phyloP scores from a whole-genome alignment of 2,113 vertebrate genomes.

The Danio rerio region GRCz12tu NC_133182.1:59070501-59071000 shows the following conservation, averaged over 20 bases:
- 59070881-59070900: background rate
- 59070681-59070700: background rate
- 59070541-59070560: conserved; percentile 34
- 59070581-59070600: conserved; percentile 51
- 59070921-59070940: conserved; percentile 49
- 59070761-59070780: background rate
- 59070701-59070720: background rate
- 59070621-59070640: background rate
- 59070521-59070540: conserved; percentile 37
- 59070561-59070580: conserved; percentile 53
- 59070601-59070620: background rate
- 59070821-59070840: background rate
- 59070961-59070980: conserved; percentile 64
- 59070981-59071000: conserved; percentile 64
- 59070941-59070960: conserved; percentile 55
- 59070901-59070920: conserved; percentile 27
- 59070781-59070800: background rate
- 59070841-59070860: background rate
- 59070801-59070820: background rate
- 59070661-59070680: background rate
- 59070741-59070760: background rate
- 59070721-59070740: background rate
- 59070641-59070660: background rate
- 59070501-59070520: conserved; percentile 43
- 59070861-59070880: conserved; percentile 4